Evolutionary conservation across 2,113 vertebrate species (phyloP), one percentile per base, ranked within the genome.

Genomic region (Platichthys flesus): DNA sequence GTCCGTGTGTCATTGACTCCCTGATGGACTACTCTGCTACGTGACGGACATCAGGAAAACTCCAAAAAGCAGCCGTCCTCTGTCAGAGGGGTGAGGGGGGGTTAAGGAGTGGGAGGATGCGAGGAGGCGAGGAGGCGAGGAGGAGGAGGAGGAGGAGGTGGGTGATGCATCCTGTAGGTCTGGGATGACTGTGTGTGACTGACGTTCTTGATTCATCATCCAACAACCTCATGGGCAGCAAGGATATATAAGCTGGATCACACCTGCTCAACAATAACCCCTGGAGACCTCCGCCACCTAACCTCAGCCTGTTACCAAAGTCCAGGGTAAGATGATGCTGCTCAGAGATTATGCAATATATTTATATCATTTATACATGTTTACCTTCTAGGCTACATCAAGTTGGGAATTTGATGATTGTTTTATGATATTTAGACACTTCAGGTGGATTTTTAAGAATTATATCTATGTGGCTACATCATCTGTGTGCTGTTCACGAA

Each of bases 11-110:
- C 93, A 93, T 26, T 66, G 74, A 81, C 72, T 83, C 35, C 49
- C 61, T 94, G 95, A 95, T 94, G 89, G 90, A 94, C 83, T 83
- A 90, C 86, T 85, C 79, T 78, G 82, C 79, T 89, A 83, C 93
- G 93, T 95, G 94, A 91, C 91, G 73, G 81, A 90, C 76, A 76
- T 69, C 59, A 87, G 75, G 76, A 86, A 81, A 82, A 68, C 74
- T 72, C 83, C 70, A 82, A 85, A 42, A 80, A 78, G 45, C 40
- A 67, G 60, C 79, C 56, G 37, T 73, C 51, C 63, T 59, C 81
- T 77, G 76, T 91, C 65, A 59, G 64, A 85, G 58, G 61, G 73
- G 51, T 56, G 64, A 31, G 57, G 64, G 62, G 59, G 55, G 52
- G 72, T 79, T 66, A 54, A 49, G 65, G 81, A 81, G 81, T 71